Evolutionary conservation across 2,888 invertebrate genomes (phyloP).

Genomic region (Acronicta aceris): DNA sequence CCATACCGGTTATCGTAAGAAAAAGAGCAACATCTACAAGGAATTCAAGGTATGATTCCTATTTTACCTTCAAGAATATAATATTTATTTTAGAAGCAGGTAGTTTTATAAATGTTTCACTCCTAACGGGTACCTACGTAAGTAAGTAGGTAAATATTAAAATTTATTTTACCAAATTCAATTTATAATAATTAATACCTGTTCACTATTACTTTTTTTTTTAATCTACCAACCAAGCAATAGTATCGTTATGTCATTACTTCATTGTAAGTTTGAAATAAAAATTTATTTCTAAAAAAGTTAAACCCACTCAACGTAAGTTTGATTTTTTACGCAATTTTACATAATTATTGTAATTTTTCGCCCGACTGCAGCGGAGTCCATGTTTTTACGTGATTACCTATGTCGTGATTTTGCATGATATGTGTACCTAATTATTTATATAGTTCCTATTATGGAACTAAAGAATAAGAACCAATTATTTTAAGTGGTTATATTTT

Average conservation of each 20-base stretch:
- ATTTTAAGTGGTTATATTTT: neutral
- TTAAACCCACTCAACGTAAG: too few species aligned
- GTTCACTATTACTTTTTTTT: neutral
- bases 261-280: neutral
- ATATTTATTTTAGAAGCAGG: too few species aligned
- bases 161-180: too few species aligned
- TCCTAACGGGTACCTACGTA: too few species aligned
- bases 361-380: too few species aligned
- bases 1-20: constrained; percentile 40
- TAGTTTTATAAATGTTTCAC: too few species aligned
- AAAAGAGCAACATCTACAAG: constrained; percentile 27
- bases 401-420: neutral
- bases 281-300: neutral
- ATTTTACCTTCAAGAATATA: constrained; percentile 3
- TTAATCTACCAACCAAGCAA: neutral
- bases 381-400: too few species aligned
- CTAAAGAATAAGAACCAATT: neutral
- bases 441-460: too few species aligned
- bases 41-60: constrained; percentile 48
- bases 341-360: too few species aligned
- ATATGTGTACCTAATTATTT: too few species aligned
- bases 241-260: neutral
- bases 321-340: too few species aligned
- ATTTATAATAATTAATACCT: neutral
- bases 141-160: too few species aligned